Evolutionary conservation across 2,888 invertebrate genomes (phyloP).

Genomic region (Zygogramma bicolorata): DNA sequence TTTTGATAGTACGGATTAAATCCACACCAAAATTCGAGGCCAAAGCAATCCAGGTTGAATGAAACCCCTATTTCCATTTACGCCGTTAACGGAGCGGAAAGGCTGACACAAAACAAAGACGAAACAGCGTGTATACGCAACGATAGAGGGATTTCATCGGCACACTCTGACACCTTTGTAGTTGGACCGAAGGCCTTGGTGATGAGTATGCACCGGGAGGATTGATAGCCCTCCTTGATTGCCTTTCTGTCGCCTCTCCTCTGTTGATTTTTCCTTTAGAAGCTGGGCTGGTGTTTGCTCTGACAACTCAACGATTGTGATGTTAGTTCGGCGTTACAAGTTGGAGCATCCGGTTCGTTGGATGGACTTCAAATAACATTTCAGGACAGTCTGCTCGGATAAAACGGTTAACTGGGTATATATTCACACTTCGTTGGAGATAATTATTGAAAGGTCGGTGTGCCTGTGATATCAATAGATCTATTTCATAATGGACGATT

Average conservation of each 20-base stretch:
- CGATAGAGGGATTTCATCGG: conserved; percentile 2
- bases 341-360: background rate
- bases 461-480: too few relatives aligned
- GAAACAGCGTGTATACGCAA: background rate
- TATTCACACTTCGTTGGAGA: too few relatives aligned
- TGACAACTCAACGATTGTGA: background rate
- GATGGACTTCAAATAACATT: background rate
- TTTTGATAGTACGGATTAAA: background rate
- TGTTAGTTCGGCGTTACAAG: background rate
- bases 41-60: conserved; percentile 21
- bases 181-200: conserved; percentile 5
- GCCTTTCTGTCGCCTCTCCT: conserved; percentile 16
- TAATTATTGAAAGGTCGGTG: too few relatives aligned
- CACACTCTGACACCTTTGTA: conserved; percentile 17
- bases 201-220: conserved; percentile 30
- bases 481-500: too few relatives aligned
- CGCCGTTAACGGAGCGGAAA: background rate
- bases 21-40: background rate
- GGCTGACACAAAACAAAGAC: conserved; percentile 3
- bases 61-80: conserved; percentile 24
- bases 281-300: background rate
- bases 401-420: background rate
- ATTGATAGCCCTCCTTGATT: conserved; percentile 36
- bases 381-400: background rate
- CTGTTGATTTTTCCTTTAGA: conserved; percentile 3